Evolutionary conservation across 1,140 invertebrate genomes (phyloP), one percentile per base, ranked within the genome.

Genomic region (Drosophila watanabei): DNA sequence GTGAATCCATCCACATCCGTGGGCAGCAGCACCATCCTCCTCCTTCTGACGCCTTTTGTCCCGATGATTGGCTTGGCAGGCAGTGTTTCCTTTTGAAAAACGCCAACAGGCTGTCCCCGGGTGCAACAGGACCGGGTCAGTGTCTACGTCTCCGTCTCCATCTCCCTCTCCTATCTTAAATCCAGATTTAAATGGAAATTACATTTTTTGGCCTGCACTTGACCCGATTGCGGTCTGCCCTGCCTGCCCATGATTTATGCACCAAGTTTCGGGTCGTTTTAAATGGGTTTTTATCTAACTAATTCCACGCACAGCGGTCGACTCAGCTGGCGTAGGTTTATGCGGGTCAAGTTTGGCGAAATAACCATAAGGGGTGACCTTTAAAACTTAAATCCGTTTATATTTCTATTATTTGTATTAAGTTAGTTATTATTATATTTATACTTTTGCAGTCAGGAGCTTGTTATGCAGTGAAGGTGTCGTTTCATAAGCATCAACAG

Each of bases 121-220:
- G 48, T 41, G 66, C 66, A 70, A 70, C 66, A 70, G 66, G 66
- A 52, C 20, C 11, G 18, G 13, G 5, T 52, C 4, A 16, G 10
- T 13, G 13, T 24, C 46, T 28, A 14, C 46, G 20, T 24, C 39
- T 41, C 35, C 46, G 8, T 30, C 9, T 37, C 35, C 13, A 5
- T 32, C 24, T 46, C 24, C 18, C 18, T 1, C 35, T 14, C 18
- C 30, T 33, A 24, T 64, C 32, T 60, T 5, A 45, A 2, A 16
- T 28, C 45, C 45, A n/a, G 45, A 37, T 20, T 54, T 46, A 16
- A 32, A 32, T n/a, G 68, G 39, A 71, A 71, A 71, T 57, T 54
- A 20, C 28, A 71, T 56, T 71, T 69, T 39, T 33, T 16, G 39
- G 49, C 39, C 68, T 82, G 73, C 80, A 82, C 80, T 82, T 82